Percentiles rank a stretch among this genome's conserved stretches.
Conservation (phyloP, 2,888 invertebrate species). For the Brenthis daphne region DNA sequence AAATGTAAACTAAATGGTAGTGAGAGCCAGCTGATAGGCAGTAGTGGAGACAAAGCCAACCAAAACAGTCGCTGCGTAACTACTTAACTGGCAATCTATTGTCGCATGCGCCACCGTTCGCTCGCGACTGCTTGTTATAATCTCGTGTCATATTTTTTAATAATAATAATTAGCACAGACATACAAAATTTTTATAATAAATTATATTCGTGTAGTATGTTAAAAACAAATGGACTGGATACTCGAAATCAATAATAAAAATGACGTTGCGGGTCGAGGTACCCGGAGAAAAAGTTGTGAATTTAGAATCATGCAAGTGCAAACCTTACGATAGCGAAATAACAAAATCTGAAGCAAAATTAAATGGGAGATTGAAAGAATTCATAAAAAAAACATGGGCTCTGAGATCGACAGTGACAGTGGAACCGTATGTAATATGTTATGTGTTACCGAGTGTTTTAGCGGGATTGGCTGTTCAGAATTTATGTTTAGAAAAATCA, state of each 20-base stretch:
- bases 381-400: slow-evolving; percentile 70
- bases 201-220: slow-evolving; percentile 37
- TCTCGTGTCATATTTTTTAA: slow-evolving; percentile 13
- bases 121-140: slow-evolving; percentile 37
- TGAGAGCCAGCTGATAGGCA: slow-evolving; percentile 69
- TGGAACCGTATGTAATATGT: slow-evolving; percentile 85
- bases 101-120: slow-evolving; percentile 59
- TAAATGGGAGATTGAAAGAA: slow-evolving; percentile 65
- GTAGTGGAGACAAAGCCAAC: slow-evolving; percentile 59
- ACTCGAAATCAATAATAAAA: slow-evolving; percentile 53
- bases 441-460: slow-evolving; percentile 85
- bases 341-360: slow-evolving; percentile 60
- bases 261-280: slow-evolving; percentile 79
- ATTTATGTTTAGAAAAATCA: slow-evolving; percentile 82
- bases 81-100: slow-evolving; percentile 46
- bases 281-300: slow-evolving; percentile 71
- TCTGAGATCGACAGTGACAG: slow-evolving; percentile 78
- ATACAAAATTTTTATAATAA: slow-evolving; percentile 37
- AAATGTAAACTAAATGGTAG: slow-evolving; percentile 76
- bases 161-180: slow-evolving; percentile 20
- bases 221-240: slow-evolving; percentile 39
- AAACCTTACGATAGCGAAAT: slow-evolving; percentile 58
- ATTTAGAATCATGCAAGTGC: slow-evolving; percentile 70
- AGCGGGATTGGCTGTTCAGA: slow-evolving; percentile 83
- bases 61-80: slow-evolving; percentile 57